Conservation (phyloP, 2,888 invertebrate species). For the Invenusta paracnida region DNA sequence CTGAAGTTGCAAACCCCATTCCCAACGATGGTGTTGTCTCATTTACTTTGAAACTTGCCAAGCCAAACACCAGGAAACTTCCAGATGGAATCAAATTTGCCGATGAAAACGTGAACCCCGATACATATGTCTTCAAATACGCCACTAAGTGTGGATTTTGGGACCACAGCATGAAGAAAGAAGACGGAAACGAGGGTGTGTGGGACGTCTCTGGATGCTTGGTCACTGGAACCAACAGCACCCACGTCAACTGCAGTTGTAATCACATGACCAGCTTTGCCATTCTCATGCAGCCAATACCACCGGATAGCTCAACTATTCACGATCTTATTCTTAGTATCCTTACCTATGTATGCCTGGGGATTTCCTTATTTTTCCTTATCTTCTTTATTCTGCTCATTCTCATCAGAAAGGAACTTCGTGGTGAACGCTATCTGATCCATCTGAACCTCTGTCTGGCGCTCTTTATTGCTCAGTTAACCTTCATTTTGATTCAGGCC, state of each 20-base stretch:
- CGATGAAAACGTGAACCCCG: not conserved
- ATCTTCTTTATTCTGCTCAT: constrained; percentile 46
- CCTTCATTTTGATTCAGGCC: constrained; percentile 41
- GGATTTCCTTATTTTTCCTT: constrained; percentile 42
- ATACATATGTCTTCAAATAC: constrained; percentile 13
- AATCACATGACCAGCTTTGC: constrained; percentile 45
- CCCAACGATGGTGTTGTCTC: not conserved
- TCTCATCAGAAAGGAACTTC: constrained; percentile 33
- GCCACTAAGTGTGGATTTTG: constrained; percentile 35
- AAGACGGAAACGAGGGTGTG: not conserved
- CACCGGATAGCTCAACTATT: constrained; percentile 32
- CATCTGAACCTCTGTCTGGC: constrained; percentile 44
- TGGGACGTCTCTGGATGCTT: constrained; percentile 37
- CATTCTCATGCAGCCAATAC: constrained; percentile 45
- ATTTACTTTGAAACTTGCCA: constrained; percentile 16
- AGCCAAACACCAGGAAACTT: not conserved
- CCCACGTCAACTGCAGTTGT: constrained; percentile 44
- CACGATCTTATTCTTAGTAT: constrained; percentile 38
- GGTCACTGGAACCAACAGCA: constrained; percentile 39
- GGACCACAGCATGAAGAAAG: constrained; percentile 17
- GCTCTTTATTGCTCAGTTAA: constrained; percentile 43
- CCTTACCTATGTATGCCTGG: constrained; percentile 38
- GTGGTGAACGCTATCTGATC: constrained; percentile 46
- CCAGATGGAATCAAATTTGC: not conserved
- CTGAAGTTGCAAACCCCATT: not conserved